These are phyloP conservation scores for Mionectes olivaceus DNA, from an alignment of 2,797 vertebrate genomes.

Conservation along the genomic window DNA sequence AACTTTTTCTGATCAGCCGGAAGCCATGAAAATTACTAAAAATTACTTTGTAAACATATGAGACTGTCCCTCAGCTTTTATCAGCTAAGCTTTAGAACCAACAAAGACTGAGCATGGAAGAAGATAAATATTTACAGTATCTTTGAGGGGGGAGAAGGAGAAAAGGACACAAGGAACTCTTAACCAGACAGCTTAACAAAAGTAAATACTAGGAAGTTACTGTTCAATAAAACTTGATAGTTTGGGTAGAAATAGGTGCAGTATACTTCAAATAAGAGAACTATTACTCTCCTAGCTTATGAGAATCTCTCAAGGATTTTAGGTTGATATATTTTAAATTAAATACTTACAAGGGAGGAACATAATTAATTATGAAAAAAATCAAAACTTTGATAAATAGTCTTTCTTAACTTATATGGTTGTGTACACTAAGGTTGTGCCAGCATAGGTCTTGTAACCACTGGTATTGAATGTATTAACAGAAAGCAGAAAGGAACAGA, in stretches of 20 bases:
- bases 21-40: too few species aligned
- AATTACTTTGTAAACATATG: neutral
- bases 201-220: neutral
- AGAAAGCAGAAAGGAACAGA: neutral
- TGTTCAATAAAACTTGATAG: neutral
- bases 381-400: neutral
- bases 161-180: neutral
- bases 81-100: neutral
- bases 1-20: neutral
- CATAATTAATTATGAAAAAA: neutral
- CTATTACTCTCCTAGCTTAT: neutral
- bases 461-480: neutral
- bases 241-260: neutral
- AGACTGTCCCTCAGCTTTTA: neutral
- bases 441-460: neutral
- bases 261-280: neutral
- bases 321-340: neutral
- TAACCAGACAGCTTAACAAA: neutral
- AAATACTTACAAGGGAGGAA: neutral
- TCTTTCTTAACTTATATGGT: neutral
- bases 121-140: slow-evolving; percentile 20
- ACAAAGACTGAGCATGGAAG: neutral
- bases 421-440: neutral
- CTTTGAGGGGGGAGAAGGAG: neutral
- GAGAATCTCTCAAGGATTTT: neutral